phyloP scores from a whole-genome alignment of 1,140 invertebrate genomes.

The Drosophila kanapiae region DNA sequence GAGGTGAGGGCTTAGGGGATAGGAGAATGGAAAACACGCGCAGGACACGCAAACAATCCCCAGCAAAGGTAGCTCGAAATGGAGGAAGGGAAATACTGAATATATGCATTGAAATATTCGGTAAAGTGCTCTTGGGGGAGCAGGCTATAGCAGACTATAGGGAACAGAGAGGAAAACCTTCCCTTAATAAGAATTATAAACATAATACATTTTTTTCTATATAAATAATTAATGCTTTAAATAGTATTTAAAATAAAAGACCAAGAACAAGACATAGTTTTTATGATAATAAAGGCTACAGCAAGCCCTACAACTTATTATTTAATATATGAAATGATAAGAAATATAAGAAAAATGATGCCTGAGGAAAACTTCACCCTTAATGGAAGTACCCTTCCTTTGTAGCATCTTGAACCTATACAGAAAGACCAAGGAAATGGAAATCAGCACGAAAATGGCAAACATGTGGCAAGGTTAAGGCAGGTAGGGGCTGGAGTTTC shows the following conservation, averaged over 20 bases:
- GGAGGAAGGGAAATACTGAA: slow-evolving; percentile 6
- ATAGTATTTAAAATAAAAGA: too few relatives aligned
- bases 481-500: slow-evolving; percentile 11
- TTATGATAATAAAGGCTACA: not conserved
- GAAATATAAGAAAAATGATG: not conserved
- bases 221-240: not conserved
- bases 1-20: not conserved
- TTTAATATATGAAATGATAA: not conserved
- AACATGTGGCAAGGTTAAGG: slow-evolving; percentile 49
- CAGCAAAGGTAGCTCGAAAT: slow-evolving; percentile 13
- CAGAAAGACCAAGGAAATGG: slow-evolving; percentile 11
- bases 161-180: not conserved
- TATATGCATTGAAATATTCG: slow-evolving; percentile 21
- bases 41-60: slow-evolving; percentile 11
- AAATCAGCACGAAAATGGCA: slow-evolving; percentile 51
- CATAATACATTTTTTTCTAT: too few relatives aligned
- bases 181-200: not conserved
- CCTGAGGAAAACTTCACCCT: not conserved
- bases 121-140: not conserved
- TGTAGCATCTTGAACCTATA: not conserved
- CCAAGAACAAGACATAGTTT: not conserved
- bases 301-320: too few relatives aligned
- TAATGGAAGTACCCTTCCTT: too few relatives aligned
- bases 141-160: not conserved
- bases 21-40: slow-evolving; percentile 27